These are phyloP conservation scores for Ceyx margarethae DNA, from an alignment of 2,113 vertebrate genomes.

Conservation along the genomic window DNA sequence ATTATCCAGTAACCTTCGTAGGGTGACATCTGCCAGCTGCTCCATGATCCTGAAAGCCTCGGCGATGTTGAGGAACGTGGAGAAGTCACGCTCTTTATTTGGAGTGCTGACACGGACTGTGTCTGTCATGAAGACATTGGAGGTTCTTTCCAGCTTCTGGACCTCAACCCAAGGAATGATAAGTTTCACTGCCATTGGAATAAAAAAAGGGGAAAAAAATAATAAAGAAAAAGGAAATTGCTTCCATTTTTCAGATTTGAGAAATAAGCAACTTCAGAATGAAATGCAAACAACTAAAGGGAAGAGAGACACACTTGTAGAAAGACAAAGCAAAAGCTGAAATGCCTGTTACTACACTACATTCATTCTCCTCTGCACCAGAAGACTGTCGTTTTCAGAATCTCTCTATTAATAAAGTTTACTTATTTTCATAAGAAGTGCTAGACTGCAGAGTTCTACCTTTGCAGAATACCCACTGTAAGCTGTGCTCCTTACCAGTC, in stretches of 20 bases:
- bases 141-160: conserved; percentile 88
- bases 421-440: background rate
- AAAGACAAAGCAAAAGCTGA: background rate
- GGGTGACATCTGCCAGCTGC: conserved; percentile 91
- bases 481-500: rapidly evolving
- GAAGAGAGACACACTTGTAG: background rate
- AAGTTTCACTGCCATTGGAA: conserved; percentile 84
- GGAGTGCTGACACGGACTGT: conserved; percentile 84
- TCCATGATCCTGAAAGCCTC: conserved; percentile 89
- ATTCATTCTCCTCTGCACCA: background rate
- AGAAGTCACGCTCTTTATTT: conserved; percentile 89
- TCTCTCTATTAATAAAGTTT: background rate
- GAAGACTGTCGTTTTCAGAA: background rate
- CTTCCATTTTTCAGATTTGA: background rate
- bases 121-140: conserved; percentile 87
- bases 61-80: conserved; percentile 89
- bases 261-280: background rate
- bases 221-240: background rate
- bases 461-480: background rate
- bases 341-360: background rate
- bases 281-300: background rate
- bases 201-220: background rate
- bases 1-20: conserved; percentile 91
- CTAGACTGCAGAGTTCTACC: background rate
- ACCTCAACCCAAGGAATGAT: conserved; percentile 93